Conservation (phyloP, 2,888 invertebrate genomes). For the Lasioglossum leucozonium region DNA sequence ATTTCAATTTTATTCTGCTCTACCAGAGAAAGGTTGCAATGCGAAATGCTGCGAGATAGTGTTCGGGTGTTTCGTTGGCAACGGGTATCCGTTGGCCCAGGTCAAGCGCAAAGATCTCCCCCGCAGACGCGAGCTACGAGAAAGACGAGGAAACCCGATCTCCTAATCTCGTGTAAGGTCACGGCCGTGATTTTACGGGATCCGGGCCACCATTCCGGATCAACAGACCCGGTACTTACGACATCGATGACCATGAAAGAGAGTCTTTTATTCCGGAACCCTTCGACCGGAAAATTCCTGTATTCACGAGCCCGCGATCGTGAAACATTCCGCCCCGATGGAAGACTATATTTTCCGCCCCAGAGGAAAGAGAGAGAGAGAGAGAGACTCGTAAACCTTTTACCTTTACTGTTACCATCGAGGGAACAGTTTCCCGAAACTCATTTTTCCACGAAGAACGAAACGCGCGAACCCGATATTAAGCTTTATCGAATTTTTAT, state of each 20-base stretch:
- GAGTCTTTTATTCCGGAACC: slow-evolving; percentile 40
- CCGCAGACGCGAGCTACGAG: neutral
- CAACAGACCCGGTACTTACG: slow-evolving; percentile 51
- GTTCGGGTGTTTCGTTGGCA: neutral
- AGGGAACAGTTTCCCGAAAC: neutral
- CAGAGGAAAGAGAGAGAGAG: neutral
- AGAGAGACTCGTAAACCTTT: slow-evolving; percentile 3
- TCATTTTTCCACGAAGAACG: no score
- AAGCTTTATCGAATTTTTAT: neutral
- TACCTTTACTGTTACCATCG: neutral
- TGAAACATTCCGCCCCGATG: slow-evolving; percentile 28
- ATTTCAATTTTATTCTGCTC: no score
- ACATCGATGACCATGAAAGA: slow-evolving; percentile 51
- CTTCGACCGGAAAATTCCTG: slow-evolving; percentile 47
- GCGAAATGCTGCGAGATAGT: no score
- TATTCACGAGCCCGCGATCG: slow-evolving; percentile 24
- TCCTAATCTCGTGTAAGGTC: slow-evolving; percentile 67
- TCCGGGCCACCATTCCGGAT: slow-evolving; percentile 47
- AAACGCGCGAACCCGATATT: neutral
- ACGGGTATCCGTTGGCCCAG: slow-evolving; percentile 56
- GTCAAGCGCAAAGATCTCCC: slow-evolving; percentile 47
- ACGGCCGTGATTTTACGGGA: slow-evolving; percentile 66
- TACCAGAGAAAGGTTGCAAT: no score
- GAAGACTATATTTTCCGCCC: neutral
- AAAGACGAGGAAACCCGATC: slow-evolving; percentile 38